Evolutionary conservation across 2,888 invertebrate genomes (phyloP).

Genomic region (Pocota personata): DNA sequence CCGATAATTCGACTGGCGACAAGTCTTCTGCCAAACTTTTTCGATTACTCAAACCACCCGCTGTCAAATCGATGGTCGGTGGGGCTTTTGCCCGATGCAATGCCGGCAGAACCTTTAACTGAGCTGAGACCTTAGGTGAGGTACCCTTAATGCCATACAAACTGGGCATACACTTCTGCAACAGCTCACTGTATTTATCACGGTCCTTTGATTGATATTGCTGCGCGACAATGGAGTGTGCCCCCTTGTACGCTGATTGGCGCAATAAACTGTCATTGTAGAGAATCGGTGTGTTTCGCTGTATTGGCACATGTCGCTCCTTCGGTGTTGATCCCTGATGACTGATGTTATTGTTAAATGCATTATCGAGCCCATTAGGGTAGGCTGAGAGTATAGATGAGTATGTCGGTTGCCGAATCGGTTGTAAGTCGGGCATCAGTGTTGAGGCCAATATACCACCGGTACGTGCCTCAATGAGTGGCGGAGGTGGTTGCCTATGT

Average conservation of each 20-base stretch:
- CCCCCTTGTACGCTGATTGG: background rate
- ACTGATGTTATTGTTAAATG: constrained; percentile 57
- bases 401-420: constrained; percentile 53
- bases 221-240: constrained; percentile 75
- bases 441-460: constrained; percentile 76
- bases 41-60: constrained; percentile 15
- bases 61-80: constrained; percentile 29
- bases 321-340: constrained; percentile 64
- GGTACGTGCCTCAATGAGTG: constrained; percentile 76
- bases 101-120: constrained; percentile 45
- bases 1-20: constrained; percentile 66
- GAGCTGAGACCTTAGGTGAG: constrained; percentile 14
- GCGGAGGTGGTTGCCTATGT: constrained; percentile 75
- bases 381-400: constrained; percentile 72
- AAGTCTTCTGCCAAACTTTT: constrained; percentile 25
- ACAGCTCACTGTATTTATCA: constrained; percentile 74
- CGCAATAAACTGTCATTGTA: constrained; percentile 32
- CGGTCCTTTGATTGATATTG: constrained; percentile 75
- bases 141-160: constrained; percentile 72
- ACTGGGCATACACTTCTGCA: constrained; percentile 73
- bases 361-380: constrained; percentile 60
- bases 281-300: constrained; percentile 24
- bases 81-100: constrained; percentile 48
- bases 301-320: constrained; percentile 33
- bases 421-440: constrained; percentile 73